Conservation (phyloP, 2,888 invertebrate species). For the Cryptosula pallasiana region DNA sequence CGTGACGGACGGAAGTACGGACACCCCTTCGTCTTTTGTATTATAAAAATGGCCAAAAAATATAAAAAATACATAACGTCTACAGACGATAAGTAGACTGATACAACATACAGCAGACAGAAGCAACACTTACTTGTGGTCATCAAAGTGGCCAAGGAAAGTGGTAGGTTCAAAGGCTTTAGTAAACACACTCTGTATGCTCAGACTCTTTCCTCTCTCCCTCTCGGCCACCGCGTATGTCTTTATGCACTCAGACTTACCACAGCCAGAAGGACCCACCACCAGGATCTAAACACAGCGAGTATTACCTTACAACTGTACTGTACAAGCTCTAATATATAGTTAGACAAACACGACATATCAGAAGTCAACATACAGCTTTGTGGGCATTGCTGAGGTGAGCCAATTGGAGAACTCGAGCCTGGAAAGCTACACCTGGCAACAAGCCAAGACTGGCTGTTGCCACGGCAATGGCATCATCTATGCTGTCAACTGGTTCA, state of each 20-base stretch:
- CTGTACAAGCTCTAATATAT: too few species aligned
- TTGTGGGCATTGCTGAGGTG: conserved; percentile 46
- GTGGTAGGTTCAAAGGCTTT: conserved; percentile 37
- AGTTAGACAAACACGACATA: too few species aligned
- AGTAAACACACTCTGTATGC: conserved; percentile 46
- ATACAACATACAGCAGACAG: neutral
- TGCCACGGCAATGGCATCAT: conserved; percentile 49
- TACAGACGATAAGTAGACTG: too few species aligned
- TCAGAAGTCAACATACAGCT: too few species aligned
- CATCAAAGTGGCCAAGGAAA: conserved; percentile 23
- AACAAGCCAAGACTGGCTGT: conserved; percentile 44
- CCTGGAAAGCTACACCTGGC: conserved; percentile 47
- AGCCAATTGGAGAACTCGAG: conserved; percentile 45
- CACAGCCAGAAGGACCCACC: conserved; percentile 48
- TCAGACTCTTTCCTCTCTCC: conserved; percentile 44
- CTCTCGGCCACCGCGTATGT: conserved; percentile 49
- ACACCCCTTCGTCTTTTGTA: too few species aligned
- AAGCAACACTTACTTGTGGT: neutral
- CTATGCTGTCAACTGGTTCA: conserved; percentile 37
- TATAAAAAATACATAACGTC: too few species aligned
- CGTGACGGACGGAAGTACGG: too few species aligned
- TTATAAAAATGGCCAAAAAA: too few species aligned
- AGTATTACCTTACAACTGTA: too few species aligned
- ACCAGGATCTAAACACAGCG: conserved; percentile 43
- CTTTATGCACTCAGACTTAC: conserved; percentile 51